Evolutionary conservation across 2,113 vertebrate species (phyloP).

Genomic region (Isurus oxyrinchus): DNA sequence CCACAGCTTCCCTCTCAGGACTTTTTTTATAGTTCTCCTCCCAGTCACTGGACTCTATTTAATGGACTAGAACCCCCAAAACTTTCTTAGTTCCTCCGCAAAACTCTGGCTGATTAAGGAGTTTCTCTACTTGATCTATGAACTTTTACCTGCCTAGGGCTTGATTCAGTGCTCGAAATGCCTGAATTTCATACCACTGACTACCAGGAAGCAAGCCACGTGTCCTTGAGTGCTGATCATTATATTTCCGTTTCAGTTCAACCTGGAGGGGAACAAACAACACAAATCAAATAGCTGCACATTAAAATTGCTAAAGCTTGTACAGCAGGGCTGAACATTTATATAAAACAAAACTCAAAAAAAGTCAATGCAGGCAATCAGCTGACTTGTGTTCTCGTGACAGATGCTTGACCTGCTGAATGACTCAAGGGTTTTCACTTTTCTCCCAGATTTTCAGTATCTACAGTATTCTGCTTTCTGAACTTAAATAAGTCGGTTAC

Average conservation of each 20-base stretch:
- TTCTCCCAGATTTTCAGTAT: background rate
- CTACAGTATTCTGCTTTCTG: background rate
- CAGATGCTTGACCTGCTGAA: background rate
- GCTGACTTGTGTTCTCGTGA: background rate
- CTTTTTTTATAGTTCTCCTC: background rate
- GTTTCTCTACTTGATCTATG: background rate
- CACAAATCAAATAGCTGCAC: background rate
- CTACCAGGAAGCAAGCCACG: slow-evolving; percentile 82
- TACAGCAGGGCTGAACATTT: background rate
- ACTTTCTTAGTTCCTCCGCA: background rate
- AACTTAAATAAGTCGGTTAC: background rate
- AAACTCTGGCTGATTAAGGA: background rate
- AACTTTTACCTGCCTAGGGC: slow-evolving; percentile 83
- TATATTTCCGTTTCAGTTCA: slow-evolving; percentile 91
- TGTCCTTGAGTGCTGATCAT: slow-evolving; percentile 78
- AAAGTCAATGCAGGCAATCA: background rate
- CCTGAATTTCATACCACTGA: slow-evolving; percentile 97
- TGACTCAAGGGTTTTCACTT: background rate
- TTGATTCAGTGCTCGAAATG: slow-evolving; percentile 91
- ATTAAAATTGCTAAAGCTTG: background rate
- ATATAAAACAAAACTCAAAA: background rate
- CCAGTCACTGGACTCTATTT: no score
- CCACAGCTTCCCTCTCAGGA: background rate
- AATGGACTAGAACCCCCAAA: background rate
- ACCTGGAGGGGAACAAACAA: slow-evolving; percentile 60